Evolutionary conservation across 2,797 vertebrate species (phyloP), one percentile per base, ranked within the genome.

Genomic region (Pipistrellus pipistrellus): DNA sequence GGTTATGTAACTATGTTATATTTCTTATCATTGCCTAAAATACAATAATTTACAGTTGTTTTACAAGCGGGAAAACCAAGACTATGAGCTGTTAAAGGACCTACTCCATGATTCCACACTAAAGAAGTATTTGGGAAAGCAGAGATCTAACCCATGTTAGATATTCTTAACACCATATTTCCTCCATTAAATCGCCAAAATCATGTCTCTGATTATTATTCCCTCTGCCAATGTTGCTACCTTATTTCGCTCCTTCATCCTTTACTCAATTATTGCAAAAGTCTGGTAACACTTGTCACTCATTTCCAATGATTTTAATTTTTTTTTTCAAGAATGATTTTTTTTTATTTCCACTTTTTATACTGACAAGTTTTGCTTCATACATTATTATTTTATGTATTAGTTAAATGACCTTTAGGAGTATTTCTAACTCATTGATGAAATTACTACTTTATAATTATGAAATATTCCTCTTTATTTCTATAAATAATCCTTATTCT

Each of bases 121-220:
- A 87, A 75, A 30, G 41, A 32, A 75, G 38, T 46, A 32, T 53
- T 80, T 86, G 57, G 10, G 4, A 59, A 3, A 44, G 11, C n/a
- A 66, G 41, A 0, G n/a, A 62, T 12, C 21, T 86, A 68, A 72
- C 3, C 0, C 25, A 83, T 69, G 13, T 7, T 17, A 35, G 41
- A 44, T 68, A 38, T 27, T 68, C 6, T 44, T 75, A 84, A 53
- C 6, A 59, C 13, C 35, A 8, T 41, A 69, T 53, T 57, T 90
- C 13, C 13, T 90, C 25, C 18, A 75, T 41, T 48, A 78, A 89
- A 68, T 84, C 13, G 71, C 20, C 25, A 88, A 87, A 90, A 92
- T 85, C 17, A 72, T 55, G 13, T 6, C 11, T 35, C 11, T 90
- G 27, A 69, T 57, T 81, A 80, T 18, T 76, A 27, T 35, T 48